phyloP scores from a whole-genome alignment of 2,888 invertebrate species.

The Cantharis nigra region DNA sequence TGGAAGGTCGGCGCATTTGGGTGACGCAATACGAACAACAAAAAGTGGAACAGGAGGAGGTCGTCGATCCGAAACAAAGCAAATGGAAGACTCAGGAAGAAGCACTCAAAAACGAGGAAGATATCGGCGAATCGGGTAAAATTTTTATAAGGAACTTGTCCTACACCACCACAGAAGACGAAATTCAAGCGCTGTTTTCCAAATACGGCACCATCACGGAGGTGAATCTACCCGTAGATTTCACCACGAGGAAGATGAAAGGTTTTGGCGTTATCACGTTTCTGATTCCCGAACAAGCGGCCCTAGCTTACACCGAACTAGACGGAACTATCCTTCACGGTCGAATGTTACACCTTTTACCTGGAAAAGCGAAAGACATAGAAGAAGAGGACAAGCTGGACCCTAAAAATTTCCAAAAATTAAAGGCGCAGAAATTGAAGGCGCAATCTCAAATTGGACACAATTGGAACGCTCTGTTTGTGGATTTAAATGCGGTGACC shows the following conservation, averaged over 20 bases:
- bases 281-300: slow-evolving; percentile 94
- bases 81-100: slow-evolving; percentile 70
- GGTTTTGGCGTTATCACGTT: slow-evolving; percentile 94
- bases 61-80: slow-evolving; percentile 45
- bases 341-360: slow-evolving; percentile 89
- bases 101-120: slow-evolving; percentile 71
- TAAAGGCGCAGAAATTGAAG: slow-evolving; percentile 78
- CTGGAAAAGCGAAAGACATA: slow-evolving; percentile 72
- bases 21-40: slow-evolving; percentile 60
- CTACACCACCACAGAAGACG: slow-evolving; percentile 84
- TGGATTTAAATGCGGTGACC: slow-evolving; percentile 91
- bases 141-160: slow-evolving; percentile 92
- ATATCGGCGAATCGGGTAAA: slow-evolving; percentile 86
- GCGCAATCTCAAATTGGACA: slow-evolving; percentile 75
- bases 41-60: slow-evolving; percentile 50
- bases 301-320: slow-evolving; percentile 81
- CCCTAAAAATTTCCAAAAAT: slow-evolving; percentile 77
- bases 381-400: slow-evolving; percentile 56
- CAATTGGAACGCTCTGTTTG: slow-evolving; percentile 96
- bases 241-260: slow-evolving; percentile 77
- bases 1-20: slow-evolving; percentile 69
- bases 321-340: slow-evolving; percentile 94
- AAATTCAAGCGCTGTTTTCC: slow-evolving; percentile 80
- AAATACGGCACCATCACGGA: slow-evolving; percentile 87
- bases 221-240: slow-evolving; percentile 87